Evolutionary conservation across 2,113 vertebrate species (phyloP), one percentile per base, ranked within the genome.

Genomic region (Pantherophis guttatus): DNA sequence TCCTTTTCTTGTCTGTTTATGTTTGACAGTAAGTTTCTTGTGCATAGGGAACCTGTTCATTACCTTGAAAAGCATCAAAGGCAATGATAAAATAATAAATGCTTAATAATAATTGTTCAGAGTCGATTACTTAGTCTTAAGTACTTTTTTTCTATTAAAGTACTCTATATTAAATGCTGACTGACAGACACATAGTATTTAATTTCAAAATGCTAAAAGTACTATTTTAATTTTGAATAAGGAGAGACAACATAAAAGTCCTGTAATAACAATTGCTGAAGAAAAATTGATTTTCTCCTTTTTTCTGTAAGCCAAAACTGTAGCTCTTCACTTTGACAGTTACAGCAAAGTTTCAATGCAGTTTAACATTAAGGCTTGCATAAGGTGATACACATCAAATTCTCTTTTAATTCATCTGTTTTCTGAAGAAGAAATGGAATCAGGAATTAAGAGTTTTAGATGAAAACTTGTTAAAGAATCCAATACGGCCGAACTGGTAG

Each of bases 331-430:
- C 11, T 86, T 17, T 62, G 26, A 55, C 19, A 94, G 50, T 10
- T 90, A 9, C 5, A 92, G 0, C 52, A 93, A 1, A 44, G 2
- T 75, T 75, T 33, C 89, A 53, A 5, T 58, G 15, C 29, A 81
- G 65, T 81, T 53, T 39, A 29, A 1, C 24, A 86, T 85, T 52
- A 95, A 3, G 33, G 21, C 9, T 92, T 89, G 15, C 39, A 91
- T 75, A 90, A 75, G 15, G 7, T 39, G n/a, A 75, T 75, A 39
- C n/a, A 75, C n/a, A 17, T 39, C n/a, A 19, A 75, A 75, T 75
- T 57, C 50, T 88, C 6, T 90, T 95, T 94, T 59, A 75, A 17
- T 70, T 55, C 86, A 88, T 1, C 75, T 93, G 57, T 13, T 91
- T 92, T 93, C n/a, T 57, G 50, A 52, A 24, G 90, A 23, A 86